Evolutionary conservation across 1,140 invertebrate genomes (phyloP), one percentile per base, ranked within the genome.

Genomic region (Doryteuthis pealeii): DNA sequence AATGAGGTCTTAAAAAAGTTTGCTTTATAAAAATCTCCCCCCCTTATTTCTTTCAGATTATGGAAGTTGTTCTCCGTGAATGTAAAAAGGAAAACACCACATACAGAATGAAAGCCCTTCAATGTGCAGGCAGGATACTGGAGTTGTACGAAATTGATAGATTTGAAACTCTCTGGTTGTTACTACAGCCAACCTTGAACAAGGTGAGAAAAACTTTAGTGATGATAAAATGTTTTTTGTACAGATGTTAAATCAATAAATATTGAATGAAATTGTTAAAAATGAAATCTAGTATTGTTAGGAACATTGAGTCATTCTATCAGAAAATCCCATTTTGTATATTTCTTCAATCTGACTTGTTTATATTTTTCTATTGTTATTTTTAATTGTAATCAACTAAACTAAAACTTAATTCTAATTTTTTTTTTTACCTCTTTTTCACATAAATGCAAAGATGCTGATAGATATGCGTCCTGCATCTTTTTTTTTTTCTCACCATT

Each of bases 161-260:
- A 72, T 96, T 96, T 88, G 90, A 92, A 67, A 91, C 94, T 78
- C 90, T 95, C 10, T 95, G 94, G 82, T 90, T 93, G 40, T 82
- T 89, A 67, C 62, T 84, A 66, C 69, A 80, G 28, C 82, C 84
- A 62, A 76, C 79, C 71, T 26, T 86, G 67, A 78, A 79, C 14
- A 84, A 81, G 78, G 82, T 85, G 77, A 69, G 45, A n/a, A 28
- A n/a, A n/a, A n/a, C n/a, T n/a, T n/a, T 54, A 49, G 33, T 32
- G 74, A n/a, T n/a, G n/a, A n/a, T n/a, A n/a, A n/a, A n/a, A n/a
- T n/a, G n/a, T 22, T 65, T 33, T 74, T 43, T 31, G 18, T 67
- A 70, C 10, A 62, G 14, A 6, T 4, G 18, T 30, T 35, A 3
- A 22, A 22, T 45, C 35, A 10, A 28, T 2, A 45, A 26, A 18